A percentile compares a stretch with the other conserved stretches of the same genome.
These are phyloP conservation scores for Xiphorhynchus elegans DNA, from an alignment of 2,113 vertebrate genomes.

Conservation along the genomic window DNA sequence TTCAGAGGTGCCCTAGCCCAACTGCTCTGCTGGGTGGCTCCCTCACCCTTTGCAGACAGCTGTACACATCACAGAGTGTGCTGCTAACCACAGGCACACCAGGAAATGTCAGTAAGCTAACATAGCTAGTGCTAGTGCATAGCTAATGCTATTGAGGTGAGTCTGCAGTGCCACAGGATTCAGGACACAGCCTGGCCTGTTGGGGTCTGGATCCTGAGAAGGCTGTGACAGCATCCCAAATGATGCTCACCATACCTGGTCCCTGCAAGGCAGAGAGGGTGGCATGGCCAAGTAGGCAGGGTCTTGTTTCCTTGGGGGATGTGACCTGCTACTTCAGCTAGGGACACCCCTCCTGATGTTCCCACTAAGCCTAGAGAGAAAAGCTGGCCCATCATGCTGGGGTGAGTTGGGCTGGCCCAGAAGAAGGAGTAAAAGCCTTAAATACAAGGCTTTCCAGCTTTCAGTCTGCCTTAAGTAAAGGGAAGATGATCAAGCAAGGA, in stretches of 20 bases:
- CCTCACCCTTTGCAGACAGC: background rate
- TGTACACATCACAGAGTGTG: fast-evolving
- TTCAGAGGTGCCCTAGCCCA: background rate
- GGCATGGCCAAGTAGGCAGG: fast-evolving
- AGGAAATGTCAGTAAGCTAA: background rate
- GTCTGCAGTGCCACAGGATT: background rate
- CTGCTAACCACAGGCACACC: background rate
- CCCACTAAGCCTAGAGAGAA: background rate
- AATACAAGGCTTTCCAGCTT: background rate
- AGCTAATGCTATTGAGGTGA: background rate
- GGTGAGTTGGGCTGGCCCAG: background rate
- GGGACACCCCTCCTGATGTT: background rate
- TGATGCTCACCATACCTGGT: background rate
- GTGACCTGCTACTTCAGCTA: background rate
- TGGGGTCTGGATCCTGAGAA: background rate
- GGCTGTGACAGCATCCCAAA: background rate
- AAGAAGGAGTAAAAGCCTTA: background rate
- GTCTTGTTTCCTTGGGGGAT: background rate
- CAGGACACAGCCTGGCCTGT: background rate
- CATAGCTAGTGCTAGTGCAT: no score
- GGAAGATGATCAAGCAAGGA: background rate
- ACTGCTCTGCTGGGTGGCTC: background rate
- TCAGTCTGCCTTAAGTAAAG: background rate
- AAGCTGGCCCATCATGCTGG: fast-evolving
- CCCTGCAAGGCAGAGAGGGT: background rate